Evolutionary conservation across 2,113 vertebrate genomes (phyloP), one percentile per base, ranked within the genome.

Genomic region (Trinectes maculatus): DNA sequence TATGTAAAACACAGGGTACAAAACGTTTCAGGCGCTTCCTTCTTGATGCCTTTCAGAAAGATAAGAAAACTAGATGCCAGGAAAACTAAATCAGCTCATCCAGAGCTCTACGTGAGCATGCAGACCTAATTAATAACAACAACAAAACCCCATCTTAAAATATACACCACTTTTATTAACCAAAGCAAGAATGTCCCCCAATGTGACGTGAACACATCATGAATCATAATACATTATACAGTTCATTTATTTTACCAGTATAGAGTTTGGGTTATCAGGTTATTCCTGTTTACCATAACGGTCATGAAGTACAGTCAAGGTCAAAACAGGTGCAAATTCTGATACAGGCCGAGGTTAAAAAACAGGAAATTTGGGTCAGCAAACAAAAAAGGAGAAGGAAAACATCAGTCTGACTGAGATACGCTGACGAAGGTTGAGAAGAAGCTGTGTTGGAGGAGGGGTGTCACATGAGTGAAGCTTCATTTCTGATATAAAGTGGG

Each of bases 11-110:
- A 18, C 2, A 8, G 24, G 39, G 52, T 29, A 74, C 22, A 61
- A 60, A 69, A 25, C 4, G 61, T 70, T 63, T 55, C 51, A 40
- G 25, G 31, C 39, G 3, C 70, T 84, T 85, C 57, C 64, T 79
- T 8, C 3, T 7, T 29, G n/a, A 15, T 1, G 37, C 60, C 24
- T 53, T 51, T 18, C 1, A 22, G 8, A 24, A 21, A 19, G 46
- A 78, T 39, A 34, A 57, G 26, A 54, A 22, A 8, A 55, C 24
- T 1, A 40, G 52, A 39, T 3, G n/a, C n/a, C n/a, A n/a, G n/a
- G n/a, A n/a, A n/a, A n/a, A n/a, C n/a, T 54, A 21, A 5, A 26
- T n/a, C 3, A 43, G 19, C 40, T 9, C 1, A 26, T 18, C 21
- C 8, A 3, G 22, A 55, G n/a, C 53, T 34, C 9, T 8, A 33